Conservation (phyloP, 1,140 invertebrate genomes). For the Megalonaias nervosa region DNA sequence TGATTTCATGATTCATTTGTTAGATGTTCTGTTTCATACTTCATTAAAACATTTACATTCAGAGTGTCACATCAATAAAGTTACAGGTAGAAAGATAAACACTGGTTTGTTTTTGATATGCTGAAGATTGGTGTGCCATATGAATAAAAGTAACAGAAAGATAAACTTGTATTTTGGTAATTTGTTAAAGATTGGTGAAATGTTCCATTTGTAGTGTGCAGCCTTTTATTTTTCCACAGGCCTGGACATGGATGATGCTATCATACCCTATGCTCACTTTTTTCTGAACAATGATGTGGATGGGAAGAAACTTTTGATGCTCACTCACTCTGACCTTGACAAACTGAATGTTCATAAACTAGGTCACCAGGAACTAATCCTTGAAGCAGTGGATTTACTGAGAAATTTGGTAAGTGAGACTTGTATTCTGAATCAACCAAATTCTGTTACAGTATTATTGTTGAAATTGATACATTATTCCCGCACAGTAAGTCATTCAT, state of each 20-base stretch:
- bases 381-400: slow-evolving; percentile 91
- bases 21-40: no score
- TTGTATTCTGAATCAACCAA: background rate
- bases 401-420: slow-evolving; percentile 87
- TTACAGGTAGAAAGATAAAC: background rate
- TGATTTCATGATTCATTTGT: no score
- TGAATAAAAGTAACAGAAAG: background rate
- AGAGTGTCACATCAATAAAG: background rate
- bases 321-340: slow-evolving; percentile 89
- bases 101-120: background rate
- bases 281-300: slow-evolving; percentile 86
- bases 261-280: slow-evolving; percentile 85
- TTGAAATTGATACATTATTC: no score
- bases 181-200: background rate
- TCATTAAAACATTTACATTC: no score
- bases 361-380: slow-evolving; percentile 92
- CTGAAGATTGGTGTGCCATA: background rate
- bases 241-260: slow-evolving; percentile 86
- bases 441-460: no score
- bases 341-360: slow-evolving; percentile 87
- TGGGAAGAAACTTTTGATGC: slow-evolving; percentile 85
- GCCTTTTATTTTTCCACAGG: slow-evolving; percentile 35
- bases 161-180: background rate
- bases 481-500: no score
- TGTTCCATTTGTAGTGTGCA: background rate